Conservation (phyloP, 1,140 invertebrate genomes). For the Proctacanthus coquilletti region DNA sequence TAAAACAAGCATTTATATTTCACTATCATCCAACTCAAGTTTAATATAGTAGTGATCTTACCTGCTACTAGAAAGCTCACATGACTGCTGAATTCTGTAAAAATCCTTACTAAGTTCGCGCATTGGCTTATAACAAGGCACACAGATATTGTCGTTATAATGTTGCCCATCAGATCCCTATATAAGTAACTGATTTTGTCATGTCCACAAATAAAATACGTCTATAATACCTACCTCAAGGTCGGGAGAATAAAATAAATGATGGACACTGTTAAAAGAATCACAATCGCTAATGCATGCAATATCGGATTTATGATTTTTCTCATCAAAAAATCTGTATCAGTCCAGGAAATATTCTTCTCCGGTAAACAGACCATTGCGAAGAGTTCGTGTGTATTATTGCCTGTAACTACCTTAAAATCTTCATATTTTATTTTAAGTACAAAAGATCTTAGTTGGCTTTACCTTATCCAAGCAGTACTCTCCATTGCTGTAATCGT, state of each 20-base stretch:
- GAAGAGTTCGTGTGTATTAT: slow-evolving; percentile 35
- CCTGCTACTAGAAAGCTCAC: slow-evolving; percentile 61
- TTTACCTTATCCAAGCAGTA: slow-evolving; percentile 66
- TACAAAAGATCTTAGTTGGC: too few relatives aligned
- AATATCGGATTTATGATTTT: slow-evolving; percentile 60
- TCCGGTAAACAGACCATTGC: slow-evolving; percentile 60
- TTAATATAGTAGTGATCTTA: slow-evolving; percentile 19
- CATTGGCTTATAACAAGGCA: slow-evolving; percentile 59
- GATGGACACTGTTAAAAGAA: slow-evolving; percentile 56
- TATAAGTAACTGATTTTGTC: slow-evolving; percentile 2
- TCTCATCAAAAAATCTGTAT: slow-evolving; percentile 52
- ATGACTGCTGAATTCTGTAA: slow-evolving; percentile 62
- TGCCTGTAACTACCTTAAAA: neutral
- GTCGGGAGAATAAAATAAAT: slow-evolving; percentile 73
- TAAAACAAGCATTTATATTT: slow-evolving; percentile 10
- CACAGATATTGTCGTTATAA: slow-evolving; percentile 60
- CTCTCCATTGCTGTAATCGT: slow-evolving; percentile 54
- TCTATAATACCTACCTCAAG: slow-evolving; percentile 36
- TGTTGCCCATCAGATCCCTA: slow-evolving; percentile 65
- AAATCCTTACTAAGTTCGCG: slow-evolving; percentile 60
- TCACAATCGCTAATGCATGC: slow-evolving; percentile 50
- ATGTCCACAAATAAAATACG: slow-evolving; percentile 3
- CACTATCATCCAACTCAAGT: neutral
- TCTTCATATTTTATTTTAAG: neutral
- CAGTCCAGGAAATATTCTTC: slow-evolving; percentile 46